A percentile compares a stretch with the other conserved stretches of the same genome.
These are phyloP conservation scores for Gymnoscopelus microlampas DNA, from an alignment of 2,797 vertebrate genomes.

Conservation along the genomic window DNA sequence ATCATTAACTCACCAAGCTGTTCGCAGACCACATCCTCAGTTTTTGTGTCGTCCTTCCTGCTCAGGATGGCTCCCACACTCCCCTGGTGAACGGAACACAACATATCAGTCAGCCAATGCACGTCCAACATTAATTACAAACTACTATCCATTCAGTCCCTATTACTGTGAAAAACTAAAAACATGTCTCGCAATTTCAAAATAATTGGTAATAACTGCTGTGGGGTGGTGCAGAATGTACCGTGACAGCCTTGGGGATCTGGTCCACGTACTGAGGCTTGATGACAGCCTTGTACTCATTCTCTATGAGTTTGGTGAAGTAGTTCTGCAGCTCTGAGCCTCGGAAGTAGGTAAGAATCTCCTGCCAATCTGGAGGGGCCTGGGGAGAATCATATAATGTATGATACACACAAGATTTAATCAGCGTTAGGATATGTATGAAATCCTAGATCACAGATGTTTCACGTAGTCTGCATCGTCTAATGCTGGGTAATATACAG, in stretches of 20 bases:
- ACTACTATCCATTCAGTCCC: too few species aligned
- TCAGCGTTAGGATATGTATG: too few species aligned
- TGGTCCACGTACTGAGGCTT: conserved; percentile 99
- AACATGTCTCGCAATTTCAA: too few species aligned
- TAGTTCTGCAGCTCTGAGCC: conserved; percentile 98
- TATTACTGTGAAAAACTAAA: too few species aligned
- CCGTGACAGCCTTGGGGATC: conserved; percentile 98
- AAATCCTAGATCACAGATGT: too few species aligned
- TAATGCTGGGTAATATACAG: too few species aligned
- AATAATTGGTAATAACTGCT: too few species aligned
- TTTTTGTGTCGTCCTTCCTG: conserved; percentile 96
- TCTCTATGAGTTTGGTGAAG: conserved; percentile 98
- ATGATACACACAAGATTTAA: too few species aligned
- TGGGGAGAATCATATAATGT: conserved; percentile 39
- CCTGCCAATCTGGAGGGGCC: conserved; percentile 99
- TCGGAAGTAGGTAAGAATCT: conserved; percentile 97
- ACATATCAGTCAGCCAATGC: neutral
- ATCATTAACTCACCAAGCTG: conserved; percentile 87
- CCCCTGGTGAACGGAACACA: conserved; percentile 81
- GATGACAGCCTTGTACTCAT: conserved; percentile 96
- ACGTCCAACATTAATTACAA: too few species aligned
- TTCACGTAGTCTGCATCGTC: too few species aligned
- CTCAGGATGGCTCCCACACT: conserved; percentile 95
- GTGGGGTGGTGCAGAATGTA: conserved; percentile 45
- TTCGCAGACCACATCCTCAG: conserved; percentile 88